Evolutionary conservation across 2,888 invertebrate species (phyloP).

Genomic region (Andrena minutula): DNA sequence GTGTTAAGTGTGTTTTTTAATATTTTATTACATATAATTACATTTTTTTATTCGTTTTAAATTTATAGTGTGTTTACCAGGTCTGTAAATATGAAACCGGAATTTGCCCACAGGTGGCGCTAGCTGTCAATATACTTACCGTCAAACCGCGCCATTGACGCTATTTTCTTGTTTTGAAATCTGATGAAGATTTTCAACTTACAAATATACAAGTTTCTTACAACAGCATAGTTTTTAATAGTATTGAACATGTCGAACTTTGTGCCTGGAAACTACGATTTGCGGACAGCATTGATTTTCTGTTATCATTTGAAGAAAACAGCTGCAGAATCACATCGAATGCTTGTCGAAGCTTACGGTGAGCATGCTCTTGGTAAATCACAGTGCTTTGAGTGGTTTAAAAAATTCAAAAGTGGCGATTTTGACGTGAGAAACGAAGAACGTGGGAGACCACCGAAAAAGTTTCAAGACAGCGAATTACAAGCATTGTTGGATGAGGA

Average conservation of each 20-base stretch:
- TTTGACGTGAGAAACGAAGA: not conserved
- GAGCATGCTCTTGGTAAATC: not conserved
- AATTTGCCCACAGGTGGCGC: slow-evolving; percentile 9
- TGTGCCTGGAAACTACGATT: not conserved
- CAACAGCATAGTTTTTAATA: slow-evolving; percentile 12
- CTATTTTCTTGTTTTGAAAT: slow-evolving; percentile 1
- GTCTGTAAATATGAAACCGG: slow-evolving; percentile 16
- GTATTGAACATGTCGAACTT: slow-evolving; percentile 4
- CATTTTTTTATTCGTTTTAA: too few species aligned
- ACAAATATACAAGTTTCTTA: not conserved
- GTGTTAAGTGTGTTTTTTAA: too few species aligned
- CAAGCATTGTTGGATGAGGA: not conserved
- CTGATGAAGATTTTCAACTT: slow-evolving; percentile 4
- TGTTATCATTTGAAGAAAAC: slow-evolving; percentile 16
- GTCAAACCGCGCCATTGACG: slow-evolving; percentile 8
- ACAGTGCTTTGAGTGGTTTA: slow-evolving; percentile 10
- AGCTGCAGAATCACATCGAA: slow-evolving; percentile 2
- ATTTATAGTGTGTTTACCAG: too few species aligned
- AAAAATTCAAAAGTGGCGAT: slow-evolving; percentile 6
- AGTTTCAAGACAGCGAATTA: not conserved
- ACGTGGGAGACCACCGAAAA: not conserved
- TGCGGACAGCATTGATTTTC: slow-evolving; percentile 4
- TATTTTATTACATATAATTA: too few species aligned
- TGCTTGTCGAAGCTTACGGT: not conserved
- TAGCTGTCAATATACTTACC: slow-evolving; percentile 13